Evolutionary conservation across 1,140 invertebrate species (phyloP), one percentile per base, ranked within the genome.

Genomic region (Zophobas atratus): DNA sequence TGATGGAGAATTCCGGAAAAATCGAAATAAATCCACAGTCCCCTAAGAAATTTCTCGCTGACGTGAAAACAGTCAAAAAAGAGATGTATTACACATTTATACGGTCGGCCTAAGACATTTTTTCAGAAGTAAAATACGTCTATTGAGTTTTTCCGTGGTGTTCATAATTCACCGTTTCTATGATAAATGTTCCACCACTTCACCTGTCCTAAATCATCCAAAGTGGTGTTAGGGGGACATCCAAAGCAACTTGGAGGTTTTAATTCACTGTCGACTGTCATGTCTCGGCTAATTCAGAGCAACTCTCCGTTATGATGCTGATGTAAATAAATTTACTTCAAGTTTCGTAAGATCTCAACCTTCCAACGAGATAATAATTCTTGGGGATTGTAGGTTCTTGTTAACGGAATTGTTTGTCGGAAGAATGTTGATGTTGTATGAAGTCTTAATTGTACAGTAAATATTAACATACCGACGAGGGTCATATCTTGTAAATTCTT

Each of bases 111-210:
- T 73, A 76, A 76, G 77, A 75, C 75, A 78, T 76, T 81, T 78
- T 80, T 79, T 60, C n/a, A 48, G 70, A 76, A 75, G 74, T 75
- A 63, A 81, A 81, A 81, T 78, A 75, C 79, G 57, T 81, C 74
- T 56, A 81, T 81, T 74, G 76, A 78, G 79, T 78, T 81, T 81
- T 76, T 75, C 60, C 60, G 70, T 41, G 46, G 67, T 53, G 79
- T 67, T 78, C 79, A 77, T 81, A 77, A 81, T 78, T 81, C 79
- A 81, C 74, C 48, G 70, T 43, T 78, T 53, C 53, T 53, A 77
- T 81, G 79, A 81, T 75, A 75, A 75, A 81, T 81, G 79, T 77
- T 70, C 41, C 38, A 51, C 57, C 71, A 75, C 72, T 81, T 81
- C 79, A 81, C 77, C 79, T 81, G 74, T 74, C 53, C 43, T 75